These are phyloP conservation scores for Ptychochromis oligacanthus DNA, from an alignment of 2,113 vertebrate species.

Conservation along the genomic window DNA sequence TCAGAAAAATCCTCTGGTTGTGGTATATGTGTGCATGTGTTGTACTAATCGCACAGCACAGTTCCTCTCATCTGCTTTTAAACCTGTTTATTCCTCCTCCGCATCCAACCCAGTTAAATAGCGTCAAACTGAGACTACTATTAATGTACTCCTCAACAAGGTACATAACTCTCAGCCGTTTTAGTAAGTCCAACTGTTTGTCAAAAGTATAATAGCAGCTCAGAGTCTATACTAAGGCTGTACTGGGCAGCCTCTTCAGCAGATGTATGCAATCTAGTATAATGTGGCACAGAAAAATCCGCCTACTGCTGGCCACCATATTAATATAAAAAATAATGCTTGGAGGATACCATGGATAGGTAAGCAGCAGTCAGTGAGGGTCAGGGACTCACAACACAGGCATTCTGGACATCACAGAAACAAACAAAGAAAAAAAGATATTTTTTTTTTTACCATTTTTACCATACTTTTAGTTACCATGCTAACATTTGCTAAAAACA, in stretches of 20 bases:
- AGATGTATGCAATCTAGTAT: background rate
- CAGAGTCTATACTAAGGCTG: background rate
- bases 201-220: background rate
- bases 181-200: slow-evolving; percentile 8
- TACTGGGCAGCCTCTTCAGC: background rate
- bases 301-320: background rate
- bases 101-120: slow-evolving; percentile 14
- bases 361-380: background rate
- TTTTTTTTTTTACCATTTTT: too few species aligned
- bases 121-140: background rate
- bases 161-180: slow-evolving; percentile 8
- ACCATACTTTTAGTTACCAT: too few species aligned
- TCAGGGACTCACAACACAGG: background rate
- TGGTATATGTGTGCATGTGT: slow-evolving; percentile 35
- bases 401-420: background rate
- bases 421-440: background rate
- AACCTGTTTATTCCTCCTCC: slow-evolving; percentile 49
- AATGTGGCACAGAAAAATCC: background rate
- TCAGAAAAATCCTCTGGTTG: slow-evolving; percentile 46
- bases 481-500: background rate
- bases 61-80: slow-evolving; percentile 52
- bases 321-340: background rate
- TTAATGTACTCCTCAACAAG: slow-evolving; percentile 18
- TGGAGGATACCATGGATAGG: background rate
- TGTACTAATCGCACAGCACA: slow-evolving; percentile 32